Evolutionary conservation across 2,888 invertebrate genomes (phyloP).

Genomic region (Erebia epiphron): DNA sequence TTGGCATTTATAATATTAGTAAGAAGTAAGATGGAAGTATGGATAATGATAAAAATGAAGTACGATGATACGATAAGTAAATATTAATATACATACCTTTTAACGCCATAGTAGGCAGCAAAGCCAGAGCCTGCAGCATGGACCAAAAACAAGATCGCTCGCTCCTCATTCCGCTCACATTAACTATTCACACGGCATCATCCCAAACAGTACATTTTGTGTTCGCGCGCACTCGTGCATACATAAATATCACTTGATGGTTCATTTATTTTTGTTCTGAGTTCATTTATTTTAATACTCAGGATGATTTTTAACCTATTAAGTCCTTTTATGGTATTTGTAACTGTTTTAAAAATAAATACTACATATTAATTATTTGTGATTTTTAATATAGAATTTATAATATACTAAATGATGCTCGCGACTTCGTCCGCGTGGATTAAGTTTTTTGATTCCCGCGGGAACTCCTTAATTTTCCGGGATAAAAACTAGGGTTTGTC

Average conservation of each 20-base stretch:
- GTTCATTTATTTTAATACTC: constrained; percentile 41
- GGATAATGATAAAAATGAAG: too few species aligned
- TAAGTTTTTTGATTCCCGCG: too few species aligned
- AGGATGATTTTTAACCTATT: neutral
- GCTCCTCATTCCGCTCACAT: constrained; percentile 68
- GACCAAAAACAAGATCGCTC: constrained; percentile 71
- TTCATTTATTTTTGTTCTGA: constrained; percentile 35
- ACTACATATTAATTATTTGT: neutral
- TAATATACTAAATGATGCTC: too few species aligned
- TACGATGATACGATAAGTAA: too few species aligned
- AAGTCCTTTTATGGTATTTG: neutral
- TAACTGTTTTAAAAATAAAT: neutral
- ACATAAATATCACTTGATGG: constrained; percentile 44
- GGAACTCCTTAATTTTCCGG: too few species aligned
- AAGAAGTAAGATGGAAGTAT: too few species aligned
- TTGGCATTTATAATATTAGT: too few species aligned
- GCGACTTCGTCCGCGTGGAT: too few species aligned
- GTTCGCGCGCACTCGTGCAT: constrained; percentile 42
- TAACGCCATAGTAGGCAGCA: constrained; percentile 73
- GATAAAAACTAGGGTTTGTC: too few species aligned
- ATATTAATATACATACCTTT: constrained; percentile 59
- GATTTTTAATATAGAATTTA: neutral
- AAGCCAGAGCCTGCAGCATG: constrained; percentile 71
- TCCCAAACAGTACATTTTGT: constrained; percentile 60
- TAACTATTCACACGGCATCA: constrained; percentile 54